Evolutionary conservation across 2,888 invertebrate genomes (phyloP), one percentile per base, ranked within the genome.

Genomic region (Hemicrepidius hirtus): DNA sequence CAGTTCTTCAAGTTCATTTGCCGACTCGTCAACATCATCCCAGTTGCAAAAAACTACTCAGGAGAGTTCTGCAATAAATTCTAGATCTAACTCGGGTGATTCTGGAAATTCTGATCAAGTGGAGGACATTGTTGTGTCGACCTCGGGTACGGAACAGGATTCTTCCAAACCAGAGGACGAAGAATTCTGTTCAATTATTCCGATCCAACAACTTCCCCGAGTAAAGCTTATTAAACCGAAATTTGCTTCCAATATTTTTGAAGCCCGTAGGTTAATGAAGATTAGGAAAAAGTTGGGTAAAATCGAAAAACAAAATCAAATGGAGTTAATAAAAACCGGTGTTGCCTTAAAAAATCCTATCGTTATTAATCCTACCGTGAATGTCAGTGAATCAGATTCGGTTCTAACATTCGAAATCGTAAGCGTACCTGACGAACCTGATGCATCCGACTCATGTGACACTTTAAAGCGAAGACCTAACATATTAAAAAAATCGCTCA

Each of bases 181-280:
- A n/a, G n/a, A n/a, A n/a, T n/a, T n/a, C n/a, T n/a, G n/a, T n/a
- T n/a, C n/a, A n/a, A 44, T 44, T 6, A n/a, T 16, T 1, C 7
- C 41, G 16, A 13, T 44, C 6, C 41, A 40, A 40, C 40, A 68
- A 63, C 40, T 69, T 1, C 75, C 75, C 20, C 75, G 71, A 62
- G 69, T 81, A 5, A 88, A 88, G 12, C 79, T 90, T 28, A 91
- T 90, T 75, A 93, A 93, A 82, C 92, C 92, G 0, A 93, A 91
- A 86, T 90, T 92, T 69, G 92, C 92, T 0, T 90, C 91, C 0
- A 93, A 92, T 83, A 88, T 92, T 49, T 88, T 89, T 77, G 93
- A 93, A 86, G 92, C 92, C 0, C 90, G 88, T 78, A 88, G 88
- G 77, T 84, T 92, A 63, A 91, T 92, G 88, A 92, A 92, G 84